Evolutionary conservation across 1,140 invertebrate species (phyloP).

Genomic region (Zaprionus ghesquierei): DNA sequence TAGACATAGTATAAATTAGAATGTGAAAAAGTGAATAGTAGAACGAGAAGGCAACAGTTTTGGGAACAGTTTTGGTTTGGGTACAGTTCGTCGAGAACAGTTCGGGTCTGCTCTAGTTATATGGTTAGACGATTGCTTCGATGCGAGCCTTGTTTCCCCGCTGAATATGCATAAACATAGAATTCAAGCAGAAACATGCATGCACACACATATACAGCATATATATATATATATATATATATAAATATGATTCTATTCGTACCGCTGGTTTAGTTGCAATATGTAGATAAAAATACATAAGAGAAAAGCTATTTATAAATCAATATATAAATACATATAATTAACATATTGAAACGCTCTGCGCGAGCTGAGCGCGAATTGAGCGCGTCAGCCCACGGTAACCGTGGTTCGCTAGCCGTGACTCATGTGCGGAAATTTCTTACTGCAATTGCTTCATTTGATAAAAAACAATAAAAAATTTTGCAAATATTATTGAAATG

Average conservation of each 20-base stretch:
- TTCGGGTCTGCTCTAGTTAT: neutral
- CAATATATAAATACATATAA: neutral
- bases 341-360: neutral
- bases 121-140: neutral
- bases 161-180: neutral
- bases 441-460: conserved; percentile 15
- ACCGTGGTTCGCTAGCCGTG: neutral
- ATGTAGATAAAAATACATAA: conserved; percentile 60
- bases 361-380: neutral
- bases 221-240: conserved; percentile 6
- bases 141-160: neutral
- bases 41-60: neutral
- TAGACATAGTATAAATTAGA: conserved; percentile 12
- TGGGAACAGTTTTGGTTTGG: neutral
- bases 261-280: conserved; percentile 69
- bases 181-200: conserved; percentile 2
- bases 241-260: conserved; percentile 28
- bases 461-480: conserved; percentile 2
- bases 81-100: conserved; percentile 2
- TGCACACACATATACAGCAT: neutral
- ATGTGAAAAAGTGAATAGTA: neutral
- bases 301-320: neutral
- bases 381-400: neutral
- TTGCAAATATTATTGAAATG: conserved; percentile 5
- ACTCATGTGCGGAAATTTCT: neutral